Base-by-base conservation (phyloP, 2,888 invertebrate species). In the Leptinotarsa peninsularis region DNA sequence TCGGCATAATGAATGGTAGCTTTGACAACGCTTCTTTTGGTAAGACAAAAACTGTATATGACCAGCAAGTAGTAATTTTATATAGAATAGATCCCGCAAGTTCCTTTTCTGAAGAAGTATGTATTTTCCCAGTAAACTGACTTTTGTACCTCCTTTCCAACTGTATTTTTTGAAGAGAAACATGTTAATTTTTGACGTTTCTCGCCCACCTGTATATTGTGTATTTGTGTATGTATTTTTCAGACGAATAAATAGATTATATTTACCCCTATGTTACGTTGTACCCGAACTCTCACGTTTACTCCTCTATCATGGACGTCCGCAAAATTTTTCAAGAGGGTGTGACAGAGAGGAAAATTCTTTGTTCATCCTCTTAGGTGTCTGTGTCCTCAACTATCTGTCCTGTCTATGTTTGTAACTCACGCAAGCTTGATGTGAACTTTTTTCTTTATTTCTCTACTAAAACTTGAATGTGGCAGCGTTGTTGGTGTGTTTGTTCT, bases 181-280 rank as follows among this genome's bases (percentile, higher is more conserved):
- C 82, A 82, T 74, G 78, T 77, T 76, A 76, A 81, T 85, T 86
- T 85, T 85, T 84, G 84, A 84, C 75, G 81, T 85, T 85, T 85
- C 85, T 85, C 84, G 21, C 3, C 43, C n/a, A 83, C 83, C 83
- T 85, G 84, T 84, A 84, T 84, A 85, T 84, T 84, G 83, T 85
- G 85, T 85, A 85, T 84, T 84, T 84, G 83, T 85, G 85, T 85
- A 84, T 84, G 84, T 82, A 84, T 85, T 85, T 83, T 81, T 83
- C 83, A 81, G 78, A 80, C 58, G 67, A 77, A 77, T 76, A 75
- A 70, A 76, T 69, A 75, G 71, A 80, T 78, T 79, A 77, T 80
- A 76, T 79, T 81, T 74, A 78, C 76, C 80, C 81, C 78, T 76
- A 76, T 81, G 78, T 71, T 78, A 77, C 80, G 78, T 81, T 72